Percentiles rank a stretch among this genome's conserved stretches.
phyloP scores from a whole-genome alignment of 1,140 invertebrate genomes.

The Bombus sylvicola region DNA sequence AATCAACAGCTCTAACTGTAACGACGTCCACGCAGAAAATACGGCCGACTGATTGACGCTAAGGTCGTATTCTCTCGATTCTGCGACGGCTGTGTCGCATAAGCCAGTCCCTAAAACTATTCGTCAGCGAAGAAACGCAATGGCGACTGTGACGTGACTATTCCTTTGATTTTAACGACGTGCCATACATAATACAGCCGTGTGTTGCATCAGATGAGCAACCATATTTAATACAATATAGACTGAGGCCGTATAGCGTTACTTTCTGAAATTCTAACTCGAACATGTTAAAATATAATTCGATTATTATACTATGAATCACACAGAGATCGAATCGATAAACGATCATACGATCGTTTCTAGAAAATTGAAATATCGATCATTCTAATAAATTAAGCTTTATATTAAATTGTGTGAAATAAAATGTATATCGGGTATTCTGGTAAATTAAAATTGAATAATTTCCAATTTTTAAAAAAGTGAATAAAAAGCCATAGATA shows the following conservation, averaged over 20 bases:
- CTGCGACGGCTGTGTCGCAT: neutral
- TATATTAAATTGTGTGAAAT: no score
- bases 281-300: no score
- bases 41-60: constrained; percentile 26
- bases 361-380: no score
- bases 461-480: no score
- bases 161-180: neutral
- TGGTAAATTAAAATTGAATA: no score
- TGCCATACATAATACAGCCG: neutral
- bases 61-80: constrained; percentile 7
- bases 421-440: no score
- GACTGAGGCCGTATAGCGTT: neutral
- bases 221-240: no score
- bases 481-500: no score
- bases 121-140: neutral
- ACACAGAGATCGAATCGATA: no score
- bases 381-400: no score
- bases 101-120: neutral
- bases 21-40: constrained; percentile 35
- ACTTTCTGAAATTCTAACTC: neutral
- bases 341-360: no score
- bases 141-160: neutral
- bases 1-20: neutral
- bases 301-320: no score
- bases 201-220: neutral